Evolutionary conservation across 2,797 vertebrate genomes (phyloP), one percentile per base, ranked within the genome.

Genomic region (Lepus townsendii): DNA sequence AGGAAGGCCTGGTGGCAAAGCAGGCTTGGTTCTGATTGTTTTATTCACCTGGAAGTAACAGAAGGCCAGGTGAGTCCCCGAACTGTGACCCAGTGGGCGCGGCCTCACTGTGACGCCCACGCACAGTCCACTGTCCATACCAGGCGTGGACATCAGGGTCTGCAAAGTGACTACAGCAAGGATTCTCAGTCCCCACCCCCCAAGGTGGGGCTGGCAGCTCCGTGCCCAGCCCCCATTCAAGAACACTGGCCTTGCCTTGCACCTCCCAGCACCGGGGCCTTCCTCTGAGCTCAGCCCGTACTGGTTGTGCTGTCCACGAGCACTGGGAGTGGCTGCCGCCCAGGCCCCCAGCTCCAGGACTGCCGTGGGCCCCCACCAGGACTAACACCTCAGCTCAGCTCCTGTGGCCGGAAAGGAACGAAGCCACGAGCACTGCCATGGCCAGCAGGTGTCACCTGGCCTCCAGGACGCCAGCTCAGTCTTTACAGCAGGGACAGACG

Each of bases 391-490:
- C 54, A 57, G 54, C 78, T 52, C 35, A 24, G 4, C 24, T 6
- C 50, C 16, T 0, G 9, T 2, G 35, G 62, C 27, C 0, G 0
- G 38, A 60, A 47, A 78, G 5, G 10, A 50, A 72, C 69, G 52
- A 12, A 9, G 19, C 14, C 17, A 4, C 0, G 35, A 62, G 60
- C 17, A 12, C 9, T 20, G 7, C 30, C n/a, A 0, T 1, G 27
- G 96, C 89, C 83, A 32, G 68, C 91, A 30, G 17, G 69, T 57
- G 91, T 95, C 96, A 86, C 95, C 96, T 72, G 77, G 14, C 4
- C 26, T 30, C 24, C 12, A 14, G 17, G 35, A 52, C 0, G 0
- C 9, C 42, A 11, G 19, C 9, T 52, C 17, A 2, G 22, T 57
- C 52, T 79, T 50, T 19, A 47, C 9, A 32, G 83, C 76, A 78